Evolutionary conservation across 2,888 invertebrate genomes (phyloP), one percentile per base, ranked within the genome.

Genomic region (Andrena haemorrhoa): DNA sequence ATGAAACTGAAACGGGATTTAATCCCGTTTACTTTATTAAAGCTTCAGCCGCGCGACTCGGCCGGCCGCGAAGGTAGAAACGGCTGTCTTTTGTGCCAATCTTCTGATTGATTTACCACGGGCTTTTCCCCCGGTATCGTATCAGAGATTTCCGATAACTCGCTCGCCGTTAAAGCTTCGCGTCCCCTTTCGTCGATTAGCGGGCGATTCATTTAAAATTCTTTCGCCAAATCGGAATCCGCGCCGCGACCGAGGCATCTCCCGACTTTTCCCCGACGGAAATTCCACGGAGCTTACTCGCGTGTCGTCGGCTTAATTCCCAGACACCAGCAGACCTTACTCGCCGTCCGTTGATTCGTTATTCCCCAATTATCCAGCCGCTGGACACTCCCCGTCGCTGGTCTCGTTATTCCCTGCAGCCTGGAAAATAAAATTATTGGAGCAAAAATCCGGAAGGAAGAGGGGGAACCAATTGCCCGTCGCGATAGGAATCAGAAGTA

Each of bases 141-240:
- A 53, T 71, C 79, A 66, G 66, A 79, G 73, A 80, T 80, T 78
- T 79, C 79, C 80, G 80, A 79, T 79, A 80, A 72, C 68, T 68
- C 29, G 53, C 56, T n/a, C 53, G 41, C 51, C 41, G 75, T 47
- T 53, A 3, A 41, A 75, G 33, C 61, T 20, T 31, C 2, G 1
- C 64, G 64, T 26, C 41, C 20, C 47, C 33, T 4, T n/a, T 23
- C 29, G 10, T 49, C 33, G 12, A 16, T 8, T n/a, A 41, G 58
- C 41, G 63, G 33, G 56, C 72, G 16, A 58, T n/a, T 63, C 61
- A 26, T 53, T 78, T 63, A 29, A 68, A 78, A 77, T 61, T 64
- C 61, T 12, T 31, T 53, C 26, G 35, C 6, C 26, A 20, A n/a
- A 12, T 47, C 10, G 35, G 26, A 6, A 26, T n/a, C 31, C 20